Conservation (phyloP, 2,113 vertebrate species). For the Pithys albifrons region DNA sequence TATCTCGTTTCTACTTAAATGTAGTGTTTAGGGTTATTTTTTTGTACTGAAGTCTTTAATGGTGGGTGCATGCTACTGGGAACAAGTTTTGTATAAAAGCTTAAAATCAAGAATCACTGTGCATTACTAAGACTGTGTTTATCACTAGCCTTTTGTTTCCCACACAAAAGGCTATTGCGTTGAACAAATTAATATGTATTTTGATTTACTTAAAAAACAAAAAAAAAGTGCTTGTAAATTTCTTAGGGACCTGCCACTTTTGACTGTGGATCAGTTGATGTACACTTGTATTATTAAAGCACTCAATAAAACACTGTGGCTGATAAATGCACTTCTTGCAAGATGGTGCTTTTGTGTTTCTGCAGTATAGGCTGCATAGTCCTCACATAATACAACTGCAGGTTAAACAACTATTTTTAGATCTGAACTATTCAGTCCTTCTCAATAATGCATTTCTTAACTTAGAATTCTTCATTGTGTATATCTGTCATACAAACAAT, state of each 20-base stretch:
- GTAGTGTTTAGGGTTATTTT: constrained; percentile 83
- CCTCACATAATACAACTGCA: background rate
- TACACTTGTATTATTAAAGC: constrained; percentile 99
- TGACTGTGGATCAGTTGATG: constrained; percentile 95
- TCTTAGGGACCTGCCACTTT: constrained; percentile 92
- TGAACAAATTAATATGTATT: constrained; percentile 90
- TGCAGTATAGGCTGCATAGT: background rate
- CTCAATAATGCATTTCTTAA: constrained; percentile 9
- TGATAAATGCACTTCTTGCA: constrained; percentile 74
- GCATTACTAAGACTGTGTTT: constrained; percentile 84
- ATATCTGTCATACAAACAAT: background rate
- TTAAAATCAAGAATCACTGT: constrained; percentile 85
- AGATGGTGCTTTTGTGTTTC: background rate
- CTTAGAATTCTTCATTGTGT: background rate
- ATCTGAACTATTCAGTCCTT: background rate
- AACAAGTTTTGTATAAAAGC: constrained; percentile 87
- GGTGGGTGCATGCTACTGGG: constrained; percentile 94
- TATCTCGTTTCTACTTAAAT: constrained; percentile 84
- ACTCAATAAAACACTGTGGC: constrained; percentile 99
- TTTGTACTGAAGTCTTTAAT: constrained; percentile 88
- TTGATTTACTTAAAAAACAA: constrained; percentile 85
- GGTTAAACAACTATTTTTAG: constrained; percentile 17
- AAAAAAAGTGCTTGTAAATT: constrained; percentile 96
- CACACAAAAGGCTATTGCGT: constrained; percentile 84
- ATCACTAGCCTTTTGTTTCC: constrained; percentile 84